A percentile compares a stretch with the other conserved stretches of the same genome.
Conservation (phyloP, 2,888 invertebrate genomes). For the Lepidochrysops patricia region DNA sequence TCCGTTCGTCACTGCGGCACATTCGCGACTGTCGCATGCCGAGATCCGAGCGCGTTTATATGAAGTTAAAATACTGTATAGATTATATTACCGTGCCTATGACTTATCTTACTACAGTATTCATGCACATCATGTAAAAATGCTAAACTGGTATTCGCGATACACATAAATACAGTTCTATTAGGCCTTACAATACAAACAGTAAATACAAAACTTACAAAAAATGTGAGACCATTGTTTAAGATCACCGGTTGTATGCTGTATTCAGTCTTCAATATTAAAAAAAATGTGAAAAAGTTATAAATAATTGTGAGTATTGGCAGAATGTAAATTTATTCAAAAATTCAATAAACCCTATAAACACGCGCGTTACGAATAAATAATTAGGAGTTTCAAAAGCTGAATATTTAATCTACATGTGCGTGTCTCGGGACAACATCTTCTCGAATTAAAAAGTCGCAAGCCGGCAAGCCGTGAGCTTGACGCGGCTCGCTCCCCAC, state of each 20-base stretch:
- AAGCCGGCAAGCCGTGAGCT: slow-evolving; percentile 79
- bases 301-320: slow-evolving; percentile 2
- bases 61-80: too few relatives aligned
- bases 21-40: too few relatives aligned
- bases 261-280: slow-evolving; percentile 7
- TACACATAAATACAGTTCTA: background rate
- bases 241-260: background rate
- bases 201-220: slow-evolving; percentile 2
- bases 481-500: slow-evolving; percentile 82
- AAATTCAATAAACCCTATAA: background rate
- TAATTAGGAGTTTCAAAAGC: slow-evolving; percentile 6
- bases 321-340: background rate
- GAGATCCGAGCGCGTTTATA: too few relatives aligned
- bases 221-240: background rate
- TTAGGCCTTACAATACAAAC: background rate
- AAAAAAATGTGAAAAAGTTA: background rate
- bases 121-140: background rate
- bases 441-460: slow-evolving; percentile 84
- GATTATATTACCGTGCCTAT: slow-evolving; percentile 12
- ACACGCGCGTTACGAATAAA: slow-evolving; percentile 17
- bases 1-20: too few relatives aligned
- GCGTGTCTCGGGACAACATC: slow-evolving; percentile 84
- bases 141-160: background rate
- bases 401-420: slow-evolving; percentile 79
- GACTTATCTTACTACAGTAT: slow-evolving; percentile 12